Conservation (phyloP, 2,797 vertebrate genomes). For the Phaenicophaeus curvirostris region DNA sequence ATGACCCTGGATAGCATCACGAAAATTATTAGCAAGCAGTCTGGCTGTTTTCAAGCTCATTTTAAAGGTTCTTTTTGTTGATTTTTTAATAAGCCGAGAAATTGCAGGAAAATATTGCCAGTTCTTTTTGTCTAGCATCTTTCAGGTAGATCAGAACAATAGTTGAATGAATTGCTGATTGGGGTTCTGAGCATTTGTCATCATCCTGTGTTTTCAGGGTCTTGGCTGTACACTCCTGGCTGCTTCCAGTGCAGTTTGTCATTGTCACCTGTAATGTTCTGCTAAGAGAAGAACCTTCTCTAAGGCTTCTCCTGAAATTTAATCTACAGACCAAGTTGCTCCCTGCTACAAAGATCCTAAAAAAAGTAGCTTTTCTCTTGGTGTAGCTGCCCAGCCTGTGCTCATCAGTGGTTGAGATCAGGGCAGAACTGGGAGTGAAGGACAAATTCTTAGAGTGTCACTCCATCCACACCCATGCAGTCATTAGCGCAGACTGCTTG, state of each 20-base stretch:
- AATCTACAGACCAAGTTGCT: neutral
- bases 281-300: neutral
- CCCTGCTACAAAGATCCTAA: neutral
- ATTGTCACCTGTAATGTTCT: neutral
- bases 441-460: neutral
- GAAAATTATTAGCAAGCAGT: neutral
- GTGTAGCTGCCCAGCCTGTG: neutral
- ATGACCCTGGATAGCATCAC: neutral
- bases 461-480: neutral
- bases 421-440: neutral
- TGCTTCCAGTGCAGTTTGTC: neutral
- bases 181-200: neutral
- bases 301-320: neutral
- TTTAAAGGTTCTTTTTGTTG: neutral
- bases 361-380: neutral
- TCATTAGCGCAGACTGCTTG: fast-evolving
- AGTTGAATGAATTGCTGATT: neutral
- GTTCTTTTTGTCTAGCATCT: neutral
- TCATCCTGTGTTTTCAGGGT: neutral
- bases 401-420: neutral
- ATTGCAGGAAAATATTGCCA: neutral
- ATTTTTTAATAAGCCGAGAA: neutral
- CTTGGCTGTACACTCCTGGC: neutral
- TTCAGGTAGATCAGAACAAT: neutral
- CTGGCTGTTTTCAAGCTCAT: neutral